Evolutionary conservation across 2,797 vertebrate genomes (phyloP).

Genomic region (Peromyscus nudipes): DNA sequence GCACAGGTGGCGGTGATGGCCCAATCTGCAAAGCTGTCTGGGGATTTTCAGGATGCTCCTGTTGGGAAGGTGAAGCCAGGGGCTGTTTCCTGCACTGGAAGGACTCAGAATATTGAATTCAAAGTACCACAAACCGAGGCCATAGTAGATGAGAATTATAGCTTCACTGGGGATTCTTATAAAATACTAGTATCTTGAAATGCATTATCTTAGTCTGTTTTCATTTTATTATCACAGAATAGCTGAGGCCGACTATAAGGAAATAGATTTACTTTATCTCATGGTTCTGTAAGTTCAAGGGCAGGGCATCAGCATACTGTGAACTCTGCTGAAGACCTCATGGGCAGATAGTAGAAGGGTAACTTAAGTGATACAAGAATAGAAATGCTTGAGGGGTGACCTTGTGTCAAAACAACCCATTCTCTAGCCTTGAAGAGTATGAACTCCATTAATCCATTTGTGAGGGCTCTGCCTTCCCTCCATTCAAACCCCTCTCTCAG

Average conservation of each 20-base stretch:
- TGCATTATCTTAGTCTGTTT: background rate
- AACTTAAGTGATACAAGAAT: background rate
- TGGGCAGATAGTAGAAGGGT: background rate
- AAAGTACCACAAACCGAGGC: background rate
- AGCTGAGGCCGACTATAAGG: background rate
- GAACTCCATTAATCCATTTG: background rate
- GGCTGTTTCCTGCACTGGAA: background rate
- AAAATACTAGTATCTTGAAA: background rate
- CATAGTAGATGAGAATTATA: background rate
- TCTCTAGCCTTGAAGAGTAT: background rate
- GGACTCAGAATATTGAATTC: background rate
- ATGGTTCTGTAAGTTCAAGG: background rate
- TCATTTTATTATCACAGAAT: background rate
- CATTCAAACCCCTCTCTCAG: background rate
- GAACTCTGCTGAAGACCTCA: background rate
- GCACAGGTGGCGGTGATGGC: constrained; percentile 39
- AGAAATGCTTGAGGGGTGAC: background rate
- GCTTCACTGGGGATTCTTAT: background rate
- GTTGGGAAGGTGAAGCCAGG: background rate
- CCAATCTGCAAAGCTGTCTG: background rate
- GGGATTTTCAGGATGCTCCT: constrained; percentile 33
- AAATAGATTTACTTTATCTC: background rate
- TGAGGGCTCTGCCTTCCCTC: background rate
- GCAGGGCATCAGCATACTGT: background rate
- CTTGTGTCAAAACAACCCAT: background rate